A percentile compares a stretch with the other conserved stretches of the same genome.
Conservation (phyloP, 2,797 vertebrate genomes). For the Oreochromis mossambicus region DNA sequence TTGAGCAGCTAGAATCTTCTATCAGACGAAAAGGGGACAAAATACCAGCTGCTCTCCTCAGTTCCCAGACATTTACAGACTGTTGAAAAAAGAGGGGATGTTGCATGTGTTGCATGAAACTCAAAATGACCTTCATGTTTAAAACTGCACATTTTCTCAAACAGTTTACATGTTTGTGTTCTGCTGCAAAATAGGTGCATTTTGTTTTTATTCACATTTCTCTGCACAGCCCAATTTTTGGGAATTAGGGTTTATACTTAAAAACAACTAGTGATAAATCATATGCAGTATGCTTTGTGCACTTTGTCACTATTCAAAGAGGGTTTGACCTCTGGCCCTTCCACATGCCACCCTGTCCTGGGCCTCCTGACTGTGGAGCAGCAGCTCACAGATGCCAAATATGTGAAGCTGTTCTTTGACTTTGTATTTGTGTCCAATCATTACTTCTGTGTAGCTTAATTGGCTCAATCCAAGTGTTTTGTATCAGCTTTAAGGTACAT, state of each 20-base stretch:
- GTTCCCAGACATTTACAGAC: not conserved
- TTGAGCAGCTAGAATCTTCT: not conserved
- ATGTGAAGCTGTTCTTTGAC: not conserved
- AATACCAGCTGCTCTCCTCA: not conserved
- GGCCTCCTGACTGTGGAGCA: not conserved
- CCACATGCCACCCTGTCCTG: not conserved
- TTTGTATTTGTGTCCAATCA: not conserved
- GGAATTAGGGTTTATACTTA: not conserved
- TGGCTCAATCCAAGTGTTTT: not conserved
- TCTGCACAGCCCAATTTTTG: not conserved
- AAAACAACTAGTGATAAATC: not conserved
- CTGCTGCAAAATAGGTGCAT: not conserved
- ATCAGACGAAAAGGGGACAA: not conserved
- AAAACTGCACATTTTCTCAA: not conserved
- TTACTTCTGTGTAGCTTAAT: not conserved
- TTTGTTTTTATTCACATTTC: not conserved
- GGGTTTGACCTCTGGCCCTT: fast-evolving
- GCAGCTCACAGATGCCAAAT: not conserved
- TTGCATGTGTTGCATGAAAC: not conserved
- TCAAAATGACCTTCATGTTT: not conserved
- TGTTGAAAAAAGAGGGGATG: not conserved
- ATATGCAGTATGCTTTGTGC: not conserved
- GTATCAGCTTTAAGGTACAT: not conserved
- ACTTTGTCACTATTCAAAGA: not conserved
- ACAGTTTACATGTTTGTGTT: not conserved